These are phyloP conservation scores for Ormyrus labotus DNA, from an alignment of 2,888 invertebrate genomes.

Conservation along the genomic window DNA sequence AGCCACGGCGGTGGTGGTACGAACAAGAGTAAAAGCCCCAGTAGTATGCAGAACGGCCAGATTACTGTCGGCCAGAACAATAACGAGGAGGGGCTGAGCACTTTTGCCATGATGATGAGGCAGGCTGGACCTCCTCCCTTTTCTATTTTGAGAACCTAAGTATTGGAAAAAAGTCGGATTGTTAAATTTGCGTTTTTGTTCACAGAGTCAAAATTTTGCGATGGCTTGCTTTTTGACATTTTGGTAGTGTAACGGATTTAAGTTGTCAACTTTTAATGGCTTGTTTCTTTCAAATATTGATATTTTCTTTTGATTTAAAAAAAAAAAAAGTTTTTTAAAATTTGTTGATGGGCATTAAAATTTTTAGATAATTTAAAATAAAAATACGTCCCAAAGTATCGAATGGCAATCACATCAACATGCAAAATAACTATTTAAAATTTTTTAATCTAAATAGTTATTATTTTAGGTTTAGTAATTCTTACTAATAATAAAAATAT, in stretches of 20 bases:
- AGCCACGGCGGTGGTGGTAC: constrained; percentile 78
- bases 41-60: constrained; percentile 2
- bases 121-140: constrained; percentile 72
- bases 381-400: neutral
- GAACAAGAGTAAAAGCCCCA: constrained; percentile 36
- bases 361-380: neutral
- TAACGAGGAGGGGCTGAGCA: constrained; percentile 67
- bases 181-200: neutral
- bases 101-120: constrained; percentile 72
- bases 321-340: neutral
- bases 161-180: neutral
- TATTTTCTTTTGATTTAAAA: too few relatives aligned
- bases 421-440: neutral
- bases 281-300: neutral
- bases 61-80: constrained; percentile 67
- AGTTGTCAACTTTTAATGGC: neutral
- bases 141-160: constrained; percentile 71
- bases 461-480: constrained; percentile 21
- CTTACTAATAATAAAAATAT: neutral
- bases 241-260: neutral
- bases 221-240: neutral
- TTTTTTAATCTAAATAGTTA: neutral
- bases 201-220: neutral
- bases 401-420: neutral
- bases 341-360: constrained; percentile 3